phyloP scores from a whole-genome alignment of 2,113 vertebrate genomes.

The Hystrix brachyura region DNA sequence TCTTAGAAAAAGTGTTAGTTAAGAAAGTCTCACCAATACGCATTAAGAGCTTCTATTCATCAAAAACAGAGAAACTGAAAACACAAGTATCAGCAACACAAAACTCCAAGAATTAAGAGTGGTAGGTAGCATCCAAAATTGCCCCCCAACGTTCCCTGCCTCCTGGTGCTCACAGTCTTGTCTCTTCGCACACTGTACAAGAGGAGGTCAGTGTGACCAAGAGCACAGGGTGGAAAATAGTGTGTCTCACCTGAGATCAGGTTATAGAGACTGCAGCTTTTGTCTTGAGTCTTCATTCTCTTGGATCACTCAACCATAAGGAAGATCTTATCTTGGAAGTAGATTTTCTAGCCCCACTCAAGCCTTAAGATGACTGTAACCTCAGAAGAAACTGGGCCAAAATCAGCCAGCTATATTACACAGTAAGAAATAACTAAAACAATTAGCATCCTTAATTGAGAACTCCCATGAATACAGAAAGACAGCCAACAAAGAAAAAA shows the following conservation, averaged over 20 bases:
- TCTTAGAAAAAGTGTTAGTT: not conserved
- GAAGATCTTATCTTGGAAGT: not conserved
- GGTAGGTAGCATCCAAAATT: not conserved
- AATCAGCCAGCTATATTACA: not conserved
- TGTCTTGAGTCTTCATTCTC: not conserved
- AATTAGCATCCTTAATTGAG: slow-evolving; percentile 4
- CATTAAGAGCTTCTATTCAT: slow-evolving; percentile 27
- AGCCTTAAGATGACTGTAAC: not conserved
- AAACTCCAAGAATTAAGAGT: not conserved
- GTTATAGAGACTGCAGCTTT: not conserved
- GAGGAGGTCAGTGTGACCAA: not conserved
- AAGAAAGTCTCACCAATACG: not conserved
- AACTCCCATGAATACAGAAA: slow-evolving; percentile 23
- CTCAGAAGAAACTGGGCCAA: not conserved
- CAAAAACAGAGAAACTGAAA: not conserved
- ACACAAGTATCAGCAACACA: not conserved
- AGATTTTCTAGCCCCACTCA: not conserved
- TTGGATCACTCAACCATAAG: not conserved
- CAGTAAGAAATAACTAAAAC: not conserved
- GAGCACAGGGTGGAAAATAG: not conserved
- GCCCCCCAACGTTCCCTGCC: not conserved
- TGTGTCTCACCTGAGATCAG: not conserved
- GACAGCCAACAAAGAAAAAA: not conserved
- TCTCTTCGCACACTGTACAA: not conserved
- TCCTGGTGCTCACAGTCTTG: not conserved